Evolutionary conservation across 1,140 invertebrate genomes (phyloP).

Genomic region (Limonius californicus): DNA sequence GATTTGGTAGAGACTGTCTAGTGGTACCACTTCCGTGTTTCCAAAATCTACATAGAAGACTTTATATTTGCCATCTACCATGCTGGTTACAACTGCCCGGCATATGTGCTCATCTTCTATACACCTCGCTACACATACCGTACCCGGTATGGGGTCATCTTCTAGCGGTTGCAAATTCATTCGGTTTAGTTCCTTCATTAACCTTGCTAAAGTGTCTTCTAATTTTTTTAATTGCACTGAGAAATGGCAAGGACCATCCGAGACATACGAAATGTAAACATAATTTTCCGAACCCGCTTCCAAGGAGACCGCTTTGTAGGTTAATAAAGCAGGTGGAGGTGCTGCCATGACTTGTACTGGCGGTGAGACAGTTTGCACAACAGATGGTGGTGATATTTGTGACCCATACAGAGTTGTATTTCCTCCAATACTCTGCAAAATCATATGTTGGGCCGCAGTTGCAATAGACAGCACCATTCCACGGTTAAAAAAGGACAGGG

Average conservation of each 20-base stretch:
- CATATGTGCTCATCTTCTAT: constrained; percentile 61
- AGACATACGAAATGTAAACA: constrained; percentile 67
- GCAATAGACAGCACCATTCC: constrained; percentile 22
- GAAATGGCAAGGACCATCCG: constrained; percentile 71
- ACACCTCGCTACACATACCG: constrained; percentile 66
- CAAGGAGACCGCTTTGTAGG: constrained; percentile 56
- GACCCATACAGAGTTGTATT: neutral
- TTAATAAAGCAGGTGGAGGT: constrained; percentile 47
- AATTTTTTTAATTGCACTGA: constrained; percentile 63
- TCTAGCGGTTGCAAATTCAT: constrained; percentile 55
- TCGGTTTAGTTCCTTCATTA: constrained; percentile 65
- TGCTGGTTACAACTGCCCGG: constrained; percentile 66
- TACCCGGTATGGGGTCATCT: constrained; percentile 63
- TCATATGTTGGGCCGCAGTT: constrained; percentile 23
- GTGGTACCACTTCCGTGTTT: constrained; percentile 64
- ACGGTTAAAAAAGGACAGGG: constrained; percentile 40
- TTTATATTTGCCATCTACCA: constrained; percentile 53
- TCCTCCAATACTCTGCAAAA: constrained; percentile 6
- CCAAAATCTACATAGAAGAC: constrained; percentile 77
- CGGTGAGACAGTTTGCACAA: neutral
- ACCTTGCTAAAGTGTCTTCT: constrained; percentile 53
- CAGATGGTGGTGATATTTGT: neutral
- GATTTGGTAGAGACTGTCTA: constrained; percentile 67
- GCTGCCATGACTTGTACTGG: constrained; percentile 1
- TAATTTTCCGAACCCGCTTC: constrained; percentile 56